Percentiles rank a stretch among this genome's conserved stretches.
Conservation (phyloP, 2,888 invertebrate genomes). For the Leptinotarsa rubiginosa region DNA sequence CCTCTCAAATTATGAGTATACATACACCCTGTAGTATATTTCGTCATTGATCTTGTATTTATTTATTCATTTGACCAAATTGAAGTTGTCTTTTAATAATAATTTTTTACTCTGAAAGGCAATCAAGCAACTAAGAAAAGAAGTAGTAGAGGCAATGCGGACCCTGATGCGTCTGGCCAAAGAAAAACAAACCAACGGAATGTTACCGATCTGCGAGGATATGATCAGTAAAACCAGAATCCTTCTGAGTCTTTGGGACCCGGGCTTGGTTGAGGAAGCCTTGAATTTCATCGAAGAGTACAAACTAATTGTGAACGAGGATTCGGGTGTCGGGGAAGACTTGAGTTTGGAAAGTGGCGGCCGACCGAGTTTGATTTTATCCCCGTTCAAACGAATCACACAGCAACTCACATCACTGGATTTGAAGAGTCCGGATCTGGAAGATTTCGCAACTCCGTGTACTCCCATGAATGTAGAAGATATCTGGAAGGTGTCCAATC, state of each 20-base stretch:
- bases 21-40: no score
- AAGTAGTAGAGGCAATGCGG: constrained; percentile 83
- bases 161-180: constrained; percentile 79
- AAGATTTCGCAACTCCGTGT: constrained; percentile 77
- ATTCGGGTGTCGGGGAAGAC: constrained; percentile 63
- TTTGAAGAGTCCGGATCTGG: constrained; percentile 78
- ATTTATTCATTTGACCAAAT: no score
- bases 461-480: constrained; percentile 73
- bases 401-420: constrained; percentile 81
- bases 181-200: constrained; percentile 78
- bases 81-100: not conserved
- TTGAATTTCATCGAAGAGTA: constrained; percentile 85
- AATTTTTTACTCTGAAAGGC: constrained; percentile 64
- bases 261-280: constrained; percentile 86
- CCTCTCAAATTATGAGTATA: no score
- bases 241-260: constrained; percentile 86
- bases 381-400: constrained; percentile 81
- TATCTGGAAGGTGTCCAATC: constrained; percentile 70
- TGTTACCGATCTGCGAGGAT: constrained; percentile 81
- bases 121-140: constrained; percentile 80
- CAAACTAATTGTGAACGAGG: constrained; percentile 68
- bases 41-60: no score
- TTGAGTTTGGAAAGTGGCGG: constrained; percentile 58
- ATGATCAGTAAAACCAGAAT: constrained; percentile 84
- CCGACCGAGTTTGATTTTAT: constrained; percentile 65